phyloP scores from a whole-genome alignment of 2,113 vertebrate genomes.

The Callocephalon fimbriatum region DNA sequence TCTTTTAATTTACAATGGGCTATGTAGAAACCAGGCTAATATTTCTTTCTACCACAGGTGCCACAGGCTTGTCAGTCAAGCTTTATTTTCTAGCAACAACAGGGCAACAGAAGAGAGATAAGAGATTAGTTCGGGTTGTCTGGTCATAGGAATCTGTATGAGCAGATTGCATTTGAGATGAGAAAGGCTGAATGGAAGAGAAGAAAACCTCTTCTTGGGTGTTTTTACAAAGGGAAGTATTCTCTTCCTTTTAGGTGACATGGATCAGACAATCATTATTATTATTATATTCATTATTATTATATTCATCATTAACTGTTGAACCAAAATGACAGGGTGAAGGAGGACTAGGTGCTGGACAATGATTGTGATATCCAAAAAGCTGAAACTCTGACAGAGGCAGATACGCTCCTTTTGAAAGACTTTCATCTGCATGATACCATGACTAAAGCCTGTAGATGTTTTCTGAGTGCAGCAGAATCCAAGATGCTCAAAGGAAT shows the following conservation, averaged over 20 bases:
- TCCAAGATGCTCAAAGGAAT: neutral
- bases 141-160: constrained; percentile 1
- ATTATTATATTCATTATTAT: too few relatives aligned
- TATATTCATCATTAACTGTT: neutral
- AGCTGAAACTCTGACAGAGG: neutral
- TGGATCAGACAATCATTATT: neutral
- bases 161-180: neutral
- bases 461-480: neutral
- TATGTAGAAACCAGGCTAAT: neutral
- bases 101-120: neutral
- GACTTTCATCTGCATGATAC: neutral
- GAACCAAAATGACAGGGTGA: neutral
- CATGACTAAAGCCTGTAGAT: neutral
- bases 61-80: neutral
- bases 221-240: neutral
- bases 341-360: neutral
- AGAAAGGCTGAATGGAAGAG: neutral
- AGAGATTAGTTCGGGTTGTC: constrained; percentile 13
- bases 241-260: neutral
- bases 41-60: neutral
- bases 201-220: neutral
- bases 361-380: neutral
- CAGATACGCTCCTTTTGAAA: neutral
- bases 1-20: neutral
- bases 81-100: constrained; percentile 17